phyloP scores from a whole-genome alignment of 2,888 invertebrate genomes.

The Ophion costatus region DNA sequence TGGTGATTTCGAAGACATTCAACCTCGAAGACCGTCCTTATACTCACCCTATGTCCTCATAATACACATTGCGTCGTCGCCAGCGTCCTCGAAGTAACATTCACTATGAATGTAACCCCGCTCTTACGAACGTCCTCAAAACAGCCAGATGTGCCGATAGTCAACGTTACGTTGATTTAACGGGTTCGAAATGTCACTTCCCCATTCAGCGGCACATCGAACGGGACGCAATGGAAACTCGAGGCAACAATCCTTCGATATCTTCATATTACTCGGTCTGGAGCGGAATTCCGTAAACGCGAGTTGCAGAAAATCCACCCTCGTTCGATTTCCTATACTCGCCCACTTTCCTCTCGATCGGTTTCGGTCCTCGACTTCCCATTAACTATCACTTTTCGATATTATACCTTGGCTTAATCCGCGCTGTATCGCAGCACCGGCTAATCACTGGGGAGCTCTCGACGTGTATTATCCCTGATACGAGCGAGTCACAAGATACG shows the following conservation, averaged over 20 bases:
- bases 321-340: conserved; percentile 8
- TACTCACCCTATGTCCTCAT: neutral
- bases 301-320: conserved; percentile 43
- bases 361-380: conserved; percentile 59
- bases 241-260: conserved; percentile 50
- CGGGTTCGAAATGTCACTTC: neutral
- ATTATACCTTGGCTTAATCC: conserved; percentile 54
- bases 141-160: neutral
- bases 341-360: conserved; percentile 36
- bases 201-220: conserved; percentile 16
- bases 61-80: neutral
- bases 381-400: conserved; percentile 66
- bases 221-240: conserved; percentile 64
- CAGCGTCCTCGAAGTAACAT: neutral
- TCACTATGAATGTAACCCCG: neutral
- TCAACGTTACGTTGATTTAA: neutral
- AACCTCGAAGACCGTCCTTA: too few relatives aligned
- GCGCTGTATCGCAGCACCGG: conserved; percentile 28
- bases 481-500: conserved; percentile 33
- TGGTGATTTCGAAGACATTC: neutral
- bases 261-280: conserved; percentile 70
- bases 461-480: conserved; percentile 44
- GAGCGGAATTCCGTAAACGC: conserved; percentile 58
- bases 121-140: neutral
- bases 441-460: conserved; percentile 51